Conservation (phyloP, 2,797 vertebrate species). For the Channallabes apus region DNA sequence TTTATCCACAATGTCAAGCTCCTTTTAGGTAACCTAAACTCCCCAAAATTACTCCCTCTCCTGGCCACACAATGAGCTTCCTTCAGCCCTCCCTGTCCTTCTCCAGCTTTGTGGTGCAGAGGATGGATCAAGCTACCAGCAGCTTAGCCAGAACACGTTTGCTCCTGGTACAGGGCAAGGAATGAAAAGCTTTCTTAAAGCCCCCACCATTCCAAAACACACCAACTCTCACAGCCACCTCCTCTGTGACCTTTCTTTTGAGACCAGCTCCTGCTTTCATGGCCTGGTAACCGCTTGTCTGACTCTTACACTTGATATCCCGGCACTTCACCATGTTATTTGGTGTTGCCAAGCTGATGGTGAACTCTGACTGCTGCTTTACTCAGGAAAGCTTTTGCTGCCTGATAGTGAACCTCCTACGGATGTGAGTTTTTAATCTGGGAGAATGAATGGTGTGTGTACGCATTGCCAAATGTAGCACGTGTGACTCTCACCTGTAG, state of each 20-base stretch:
- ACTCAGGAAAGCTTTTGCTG: slow-evolving; percentile 41
- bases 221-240: slow-evolving; percentile 47
- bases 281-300: slow-evolving; percentile 49
- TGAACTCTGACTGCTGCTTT: slow-evolving; percentile 48
- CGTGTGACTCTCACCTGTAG: slow-evolving; percentile 51
- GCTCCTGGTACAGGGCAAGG: slow-evolving; percentile 57
- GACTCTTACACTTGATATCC: slow-evolving; percentile 40
- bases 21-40: slow-evolving; percentile 77
- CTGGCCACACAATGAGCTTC: slow-evolving; percentile 69
- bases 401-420: slow-evolving; percentile 36
- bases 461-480: slow-evolving; percentile 43
- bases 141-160: slow-evolving; percentile 55
- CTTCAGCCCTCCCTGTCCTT: slow-evolving; percentile 68
- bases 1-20: slow-evolving; percentile 67
- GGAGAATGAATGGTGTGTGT: slow-evolving; percentile 38
- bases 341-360: slow-evolving; percentile 43
- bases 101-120: slow-evolving; percentile 66
- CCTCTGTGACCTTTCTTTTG: slow-evolving; percentile 49
- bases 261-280: slow-evolving; percentile 46
- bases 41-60: slow-evolving; percentile 69
- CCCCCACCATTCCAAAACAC: slow-evolving; percentile 49
- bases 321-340: slow-evolving; percentile 41
- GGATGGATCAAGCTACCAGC: slow-evolving; percentile 67
- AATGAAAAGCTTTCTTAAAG: slow-evolving; percentile 52
- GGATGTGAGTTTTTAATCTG: slow-evolving; percentile 46